Evolutionary conservation across 2,888 invertebrate genomes (phyloP), one percentile per base, ranked within the genome.

Genomic region (Diplolepis rosae): DNA sequence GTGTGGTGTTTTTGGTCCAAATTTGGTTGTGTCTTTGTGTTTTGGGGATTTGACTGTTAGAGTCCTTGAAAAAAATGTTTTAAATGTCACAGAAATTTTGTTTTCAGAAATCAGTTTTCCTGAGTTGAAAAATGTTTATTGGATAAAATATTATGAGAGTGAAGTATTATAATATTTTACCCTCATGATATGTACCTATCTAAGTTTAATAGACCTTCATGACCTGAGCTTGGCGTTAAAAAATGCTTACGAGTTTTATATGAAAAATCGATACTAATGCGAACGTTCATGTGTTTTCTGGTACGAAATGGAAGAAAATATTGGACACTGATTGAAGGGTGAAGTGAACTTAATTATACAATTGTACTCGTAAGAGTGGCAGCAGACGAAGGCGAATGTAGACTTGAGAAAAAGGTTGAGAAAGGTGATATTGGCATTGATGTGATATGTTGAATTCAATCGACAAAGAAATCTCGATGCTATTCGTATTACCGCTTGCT

Each of bases 331-430:
- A 61, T 61, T 61, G 61, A 61, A 61, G 24, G 39, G 35, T 39
- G 27, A 35, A 61, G 22, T 61, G 39, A 39, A 61, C 61, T 61
- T 61, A 39, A 61, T 61, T 61, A 61, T 61, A n/a, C n/a, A n/a
- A n/a, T n/a, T n/a, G n/a, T n/a, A n/a, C n/a, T n/a, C 39, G 35
- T 22, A 35, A 22, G 32, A 61, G 24, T n/a, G 24, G 39, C 18
- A 13, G 56, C 7, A 6, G 24, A n/a, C 22, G n/a, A 39, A 39
- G 35, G 39, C 1, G n/a, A 39, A 39, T 61, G 24, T n/a, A 39
- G 24, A n/a, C 13, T 24, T 39, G 61, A 11, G 6, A 24, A 22
- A 35, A 56, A 56, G 32, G 56, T 22, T 22, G 32, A 35, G 35
- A 39, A 15, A 39, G 11, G 61, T 39, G 61, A 61, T 61, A 61